Evolutionary conservation across 2,888 invertebrate species (phyloP), one percentile per base, ranked within the genome.

Genomic region (Lycocerus yunnanus): DNA sequence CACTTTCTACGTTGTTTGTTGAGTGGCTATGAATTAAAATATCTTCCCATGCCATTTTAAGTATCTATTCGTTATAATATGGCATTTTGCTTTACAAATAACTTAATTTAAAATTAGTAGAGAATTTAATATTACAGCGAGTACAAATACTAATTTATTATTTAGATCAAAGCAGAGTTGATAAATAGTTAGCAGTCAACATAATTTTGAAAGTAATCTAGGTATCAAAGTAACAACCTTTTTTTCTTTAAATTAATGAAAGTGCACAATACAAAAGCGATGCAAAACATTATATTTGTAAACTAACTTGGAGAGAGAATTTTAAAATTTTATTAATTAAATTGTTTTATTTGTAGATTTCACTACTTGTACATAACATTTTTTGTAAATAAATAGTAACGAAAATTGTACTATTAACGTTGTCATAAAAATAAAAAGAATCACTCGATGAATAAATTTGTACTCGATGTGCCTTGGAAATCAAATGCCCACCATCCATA

Each of bases 311-410:
- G 20, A 24, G 15, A 65, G 24, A 65, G 10, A 65, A 65, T 43
- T 43, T 43, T n/a, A 43, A n/a, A 43, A 43, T 43, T 43, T 43
- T 43, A 43, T 43, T n/a, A 43, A 43, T 43, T n/a, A 43, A 13
- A 43, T 43, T 43, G n/a, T 43, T 43, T 43, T 43, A 43, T 43
- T 43, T 43, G 27, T 43, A 43, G 27, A 43, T 43, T 43, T 43
- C 27, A 13, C 27, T 43, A 67, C 65, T 74, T 74, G 74, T 74
- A 74, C 71, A 74, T 74, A 73, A 27, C 60, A 70, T 66, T 74
- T 72, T 74, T 74, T 74, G 74, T 74, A 74, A 74, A 74, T 74
- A 74, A 74, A 58, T 67, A 61, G 60, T 43, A 73, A 69, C 14
- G 58, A 69, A n/a, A 27, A 24, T 69, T 16, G 61, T 61, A 61